These are phyloP conservation scores for Drosophila fulvimacula DNA, from an alignment of 2,888 invertebrate species.

Conservation along the genomic window DNA sequence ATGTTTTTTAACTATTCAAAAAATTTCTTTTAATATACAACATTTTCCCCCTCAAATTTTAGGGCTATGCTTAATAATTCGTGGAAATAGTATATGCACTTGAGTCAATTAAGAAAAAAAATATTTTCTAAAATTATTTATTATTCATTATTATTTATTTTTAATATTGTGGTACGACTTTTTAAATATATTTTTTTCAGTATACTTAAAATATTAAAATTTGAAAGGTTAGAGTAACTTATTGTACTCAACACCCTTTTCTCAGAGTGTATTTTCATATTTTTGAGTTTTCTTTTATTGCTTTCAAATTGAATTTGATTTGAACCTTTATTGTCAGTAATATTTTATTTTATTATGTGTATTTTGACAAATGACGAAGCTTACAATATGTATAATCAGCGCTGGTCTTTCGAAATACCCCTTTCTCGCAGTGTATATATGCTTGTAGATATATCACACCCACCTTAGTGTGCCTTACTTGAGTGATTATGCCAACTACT, in stretches of 20 bases:
- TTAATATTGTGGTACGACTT: no score
- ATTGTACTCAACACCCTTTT: background rate
- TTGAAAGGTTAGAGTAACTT: background rate
- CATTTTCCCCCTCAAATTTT: no score
- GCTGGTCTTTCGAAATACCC: no score
- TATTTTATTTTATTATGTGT: background rate
- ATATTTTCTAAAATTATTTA: no score
- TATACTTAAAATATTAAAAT: background rate
- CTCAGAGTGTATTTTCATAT: background rate
- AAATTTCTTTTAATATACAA: no score
- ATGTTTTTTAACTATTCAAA: no score
- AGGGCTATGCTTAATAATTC: no score
- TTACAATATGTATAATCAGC: background rate
- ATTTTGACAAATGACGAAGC: background rate
- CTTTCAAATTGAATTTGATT: background rate
- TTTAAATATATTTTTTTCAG: no score
- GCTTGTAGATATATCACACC: constrained; percentile 50
- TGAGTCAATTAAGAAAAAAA: no score
- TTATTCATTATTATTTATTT: no score
- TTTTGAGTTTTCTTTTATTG: background rate
- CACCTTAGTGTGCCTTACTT: background rate
- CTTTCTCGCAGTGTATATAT: background rate
- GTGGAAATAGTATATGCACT: no score
- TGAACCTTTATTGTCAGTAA: no score
- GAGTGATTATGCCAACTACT: constrained; percentile 47